These are phyloP conservation scores for Carlito syrichta DNA, from an alignment of 2,113 vertebrate genomes.

Conservation along the genomic window DNA sequence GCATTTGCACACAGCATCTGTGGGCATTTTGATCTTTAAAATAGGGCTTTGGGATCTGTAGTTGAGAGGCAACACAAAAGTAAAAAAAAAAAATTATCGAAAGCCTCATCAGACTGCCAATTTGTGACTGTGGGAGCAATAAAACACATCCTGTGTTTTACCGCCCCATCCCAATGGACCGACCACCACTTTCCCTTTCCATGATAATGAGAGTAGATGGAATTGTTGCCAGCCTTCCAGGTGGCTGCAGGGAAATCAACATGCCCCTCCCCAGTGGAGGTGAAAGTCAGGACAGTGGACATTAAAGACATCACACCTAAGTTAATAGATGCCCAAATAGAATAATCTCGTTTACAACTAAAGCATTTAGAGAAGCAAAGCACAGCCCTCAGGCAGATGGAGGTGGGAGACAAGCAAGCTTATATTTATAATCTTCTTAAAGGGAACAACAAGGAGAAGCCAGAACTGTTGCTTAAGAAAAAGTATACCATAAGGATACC, in stretches of 20 bases:
- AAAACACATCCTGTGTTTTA: neutral
- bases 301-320: neutral
- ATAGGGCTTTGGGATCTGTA: neutral
- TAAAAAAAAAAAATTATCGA: constrained; percentile 38
- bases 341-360: neutral
- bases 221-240: neutral
- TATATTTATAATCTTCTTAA: constrained; percentile 11
- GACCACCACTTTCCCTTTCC: neutral
- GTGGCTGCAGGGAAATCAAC: neutral
- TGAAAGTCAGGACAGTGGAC: neutral
- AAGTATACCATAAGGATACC: neutral
- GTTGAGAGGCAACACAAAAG: neutral
- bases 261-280: neutral
- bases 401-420: neutral
- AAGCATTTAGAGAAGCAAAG: neutral
- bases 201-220: neutral
- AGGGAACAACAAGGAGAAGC: neutral
- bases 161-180: neutral
- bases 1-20: constrained; percentile 31
- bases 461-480: constrained; percentile 1
- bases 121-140: neutral
- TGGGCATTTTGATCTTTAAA: constrained; percentile 48
- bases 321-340: neutral
- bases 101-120: constrained; percentile 9
- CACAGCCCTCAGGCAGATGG: neutral